These are phyloP conservation scores for Cepaea hortensis DNA, from an alignment of 2,888 invertebrate species.

Conservation along the genomic window DNA sequence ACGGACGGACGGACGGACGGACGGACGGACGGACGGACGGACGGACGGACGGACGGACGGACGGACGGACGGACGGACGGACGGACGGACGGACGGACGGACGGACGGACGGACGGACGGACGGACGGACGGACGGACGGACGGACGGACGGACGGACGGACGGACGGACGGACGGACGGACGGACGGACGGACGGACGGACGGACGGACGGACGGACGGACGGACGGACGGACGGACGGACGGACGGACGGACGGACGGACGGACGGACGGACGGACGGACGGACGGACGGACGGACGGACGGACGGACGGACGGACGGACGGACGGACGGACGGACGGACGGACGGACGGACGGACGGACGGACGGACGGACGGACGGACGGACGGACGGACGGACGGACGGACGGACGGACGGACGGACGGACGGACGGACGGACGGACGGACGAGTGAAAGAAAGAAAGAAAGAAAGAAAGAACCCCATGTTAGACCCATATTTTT, in stretches of 20 bases:
- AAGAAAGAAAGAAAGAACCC: too few relatives aligned
- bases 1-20: too few relatives aligned
- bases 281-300: constrained; percentile 19
- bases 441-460: too few relatives aligned
- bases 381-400: constrained; percentile 23
- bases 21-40: too few relatives aligned
- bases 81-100: too few relatives aligned
- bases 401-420: constrained; percentile 21
- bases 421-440: constrained; percentile 23
- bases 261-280: constrained; percentile 24
- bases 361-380: constrained; percentile 23
- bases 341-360: constrained; percentile 23
- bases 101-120: too few relatives aligned
- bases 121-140: too few relatives aligned
- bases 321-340: constrained; percentile 23
- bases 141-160: too few relatives aligned
- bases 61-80: too few relatives aligned
- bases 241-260: constrained; percentile 20
- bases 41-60: too few relatives aligned
- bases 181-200: not conserved
- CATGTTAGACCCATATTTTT: too few relatives aligned
- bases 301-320: constrained; percentile 23
- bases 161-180: too few relatives aligned
- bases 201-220: constrained; percentile 3
- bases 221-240: constrained; percentile 30